phyloP scores from a whole-genome alignment of 2,888 invertebrate species.

The Corbicula japonica region DNA sequence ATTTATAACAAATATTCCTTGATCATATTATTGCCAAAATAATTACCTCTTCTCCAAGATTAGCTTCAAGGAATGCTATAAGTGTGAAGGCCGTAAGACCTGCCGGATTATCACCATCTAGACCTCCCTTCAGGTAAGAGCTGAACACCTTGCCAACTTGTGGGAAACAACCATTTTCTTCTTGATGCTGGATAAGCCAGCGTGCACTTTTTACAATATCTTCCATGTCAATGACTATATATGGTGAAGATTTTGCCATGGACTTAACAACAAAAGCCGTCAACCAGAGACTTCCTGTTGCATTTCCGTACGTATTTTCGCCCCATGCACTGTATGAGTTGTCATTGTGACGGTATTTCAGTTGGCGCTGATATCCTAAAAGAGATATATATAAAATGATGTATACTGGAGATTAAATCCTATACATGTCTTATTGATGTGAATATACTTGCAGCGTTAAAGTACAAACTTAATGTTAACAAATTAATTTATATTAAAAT shows the following conservation, averaged over 20 bases:
- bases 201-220: slow-evolving; percentile 74
- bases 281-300: slow-evolving; percentile 87
- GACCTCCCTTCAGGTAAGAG: slow-evolving; percentile 83
- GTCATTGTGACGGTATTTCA: slow-evolving; percentile 91
- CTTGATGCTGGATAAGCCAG: slow-evolving; percentile 88
- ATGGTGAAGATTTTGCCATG: slow-evolving; percentile 89
- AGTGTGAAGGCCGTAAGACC: slow-evolving; percentile 83
- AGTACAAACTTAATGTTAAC: no score
- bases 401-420: no score
- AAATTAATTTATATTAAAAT: no score
- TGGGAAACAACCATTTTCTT: slow-evolving; percentile 93
- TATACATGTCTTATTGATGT: no score
- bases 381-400: background rate
- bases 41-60: slow-evolving; percentile 10
- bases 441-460: no score
- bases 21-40: no score
- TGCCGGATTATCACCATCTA: slow-evolving; percentile 69
- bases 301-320: slow-evolving; percentile 60
- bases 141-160: slow-evolving; percentile 86
- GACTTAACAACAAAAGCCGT: slow-evolving; percentile 93
- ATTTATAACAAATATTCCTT: no score
- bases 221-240: slow-evolving; percentile 89
- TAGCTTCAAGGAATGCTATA: slow-evolving; percentile 79
- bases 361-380: slow-evolving; percentile 94
- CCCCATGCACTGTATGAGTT: slow-evolving; percentile 86